These are phyloP conservation scores for Teleopsis dalmanni DNA, from an alignment of 1,140 invertebrate genomes.

Conservation along the genomic window DNA sequence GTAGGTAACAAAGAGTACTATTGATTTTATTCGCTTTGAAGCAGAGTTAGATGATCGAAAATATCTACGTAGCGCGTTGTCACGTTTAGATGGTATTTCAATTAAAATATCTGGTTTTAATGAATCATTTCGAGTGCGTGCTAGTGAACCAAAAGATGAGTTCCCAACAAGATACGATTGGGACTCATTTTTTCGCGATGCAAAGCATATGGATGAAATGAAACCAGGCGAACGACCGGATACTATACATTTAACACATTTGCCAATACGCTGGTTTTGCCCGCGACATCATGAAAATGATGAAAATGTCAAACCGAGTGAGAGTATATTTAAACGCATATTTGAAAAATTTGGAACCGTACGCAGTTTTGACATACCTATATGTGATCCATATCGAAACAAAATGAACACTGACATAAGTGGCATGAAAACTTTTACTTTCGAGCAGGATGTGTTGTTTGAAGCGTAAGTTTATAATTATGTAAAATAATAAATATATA, in stretches of 20 bases:
- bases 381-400: slow-evolving; percentile 71
- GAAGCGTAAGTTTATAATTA: slow-evolving; percentile 41
- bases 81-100: slow-evolving; percentile 65
- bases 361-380: slow-evolving; percentile 80
- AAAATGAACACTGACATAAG: slow-evolving; percentile 69
- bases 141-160: slow-evolving; percentile 71
- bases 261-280: slow-evolving; percentile 75
- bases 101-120: slow-evolving; percentile 79
- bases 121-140: slow-evolving; percentile 71
- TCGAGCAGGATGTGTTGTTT: slow-evolving; percentile 59
- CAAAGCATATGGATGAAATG: slow-evolving; percentile 93
- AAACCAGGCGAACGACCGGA: slow-evolving; percentile 92
- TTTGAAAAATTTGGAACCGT: slow-evolving; percentile 86
- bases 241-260: slow-evolving; percentile 75
- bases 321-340: slow-evolving; percentile 69
- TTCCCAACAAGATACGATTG: slow-evolving; percentile 86
- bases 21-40: slow-evolving; percentile 88
- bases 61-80: slow-evolving; percentile 61
- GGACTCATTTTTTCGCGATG: slow-evolving; percentile 93
- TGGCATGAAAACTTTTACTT: slow-evolving; percentile 63
- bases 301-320: slow-evolving; percentile 58
- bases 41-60: slow-evolving; percentile 76
- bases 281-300: slow-evolving; percentile 48
- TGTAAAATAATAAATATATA: not conserved
- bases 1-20: slow-evolving; percentile 71